Conservation (phyloP, 23 tunicate genomes). For the Styela plicata region DNA sequence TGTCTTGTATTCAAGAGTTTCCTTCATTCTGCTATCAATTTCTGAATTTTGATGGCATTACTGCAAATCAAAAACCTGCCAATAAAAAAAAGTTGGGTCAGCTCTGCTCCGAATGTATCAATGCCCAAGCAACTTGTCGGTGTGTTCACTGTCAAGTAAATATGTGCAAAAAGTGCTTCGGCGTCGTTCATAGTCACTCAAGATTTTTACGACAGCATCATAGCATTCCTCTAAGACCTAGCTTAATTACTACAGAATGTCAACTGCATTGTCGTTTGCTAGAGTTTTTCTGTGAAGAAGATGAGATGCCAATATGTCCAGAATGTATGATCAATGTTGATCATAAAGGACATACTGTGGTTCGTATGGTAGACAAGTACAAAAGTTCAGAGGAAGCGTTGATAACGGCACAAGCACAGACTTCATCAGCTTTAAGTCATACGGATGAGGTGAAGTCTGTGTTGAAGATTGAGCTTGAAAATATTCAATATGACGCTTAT, state of each 20-base stretch:
- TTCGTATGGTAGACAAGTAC: slow-evolving; percentile 19
- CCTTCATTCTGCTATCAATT: neutral
- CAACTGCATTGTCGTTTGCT: slow-evolving; percentile 9
- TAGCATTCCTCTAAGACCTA: neutral
- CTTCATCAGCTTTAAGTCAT: neutral
- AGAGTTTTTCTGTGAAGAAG: slow-evolving; percentile 34
- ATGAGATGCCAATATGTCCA: slow-evolving; percentile 27
- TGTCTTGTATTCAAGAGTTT: neutral
- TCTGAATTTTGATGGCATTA: neutral
- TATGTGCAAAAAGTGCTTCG: slow-evolving; percentile 20
- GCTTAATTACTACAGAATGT: slow-evolving; percentile 16
- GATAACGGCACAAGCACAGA: neutral
- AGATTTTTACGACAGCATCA: slow-evolving; percentile 10
- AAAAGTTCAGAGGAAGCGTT: neutral
- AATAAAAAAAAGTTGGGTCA: neutral
- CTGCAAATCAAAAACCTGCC: neutral
- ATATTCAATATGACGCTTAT: slow-evolving; percentile 2
- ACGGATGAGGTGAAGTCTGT: neutral
- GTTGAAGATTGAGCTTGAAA: neutral
- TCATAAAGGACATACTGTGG: slow-evolving; percentile 16
- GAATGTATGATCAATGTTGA: slow-evolving; percentile 19
- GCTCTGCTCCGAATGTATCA: slow-evolving; percentile 23
- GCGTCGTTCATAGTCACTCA: slow-evolving; percentile 9
- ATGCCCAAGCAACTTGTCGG: neutral
- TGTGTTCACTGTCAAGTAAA: slow-evolving; percentile 18